A percentile compares a stretch with the other conserved stretches of the same genome.
Conservation (phyloP, 2,797 vertebrate species). For the Philypnodon macrostomus region DNA sequence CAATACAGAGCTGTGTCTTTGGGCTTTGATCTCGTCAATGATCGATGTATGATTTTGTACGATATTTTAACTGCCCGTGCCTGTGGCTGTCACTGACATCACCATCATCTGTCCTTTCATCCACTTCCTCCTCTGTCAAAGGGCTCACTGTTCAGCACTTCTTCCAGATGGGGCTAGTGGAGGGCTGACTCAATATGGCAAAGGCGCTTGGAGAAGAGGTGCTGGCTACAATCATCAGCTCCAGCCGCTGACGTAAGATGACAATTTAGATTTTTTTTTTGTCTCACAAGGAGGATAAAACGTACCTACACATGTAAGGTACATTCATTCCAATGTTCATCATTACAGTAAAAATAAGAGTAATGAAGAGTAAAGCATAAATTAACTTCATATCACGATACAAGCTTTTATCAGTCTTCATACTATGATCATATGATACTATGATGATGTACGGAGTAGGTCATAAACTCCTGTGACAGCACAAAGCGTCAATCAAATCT, state of each 20-base stretch:
- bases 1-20: not conserved
- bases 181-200: not conserved
- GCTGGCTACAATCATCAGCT: not conserved
- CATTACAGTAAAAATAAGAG: no score
- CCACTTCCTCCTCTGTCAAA: slow-evolving; percentile 48
- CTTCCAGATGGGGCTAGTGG: slow-evolving; percentile 44
- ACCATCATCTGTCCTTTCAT: slow-evolving; percentile 52
- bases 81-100: slow-evolving; percentile 68
- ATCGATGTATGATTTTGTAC: not conserved
- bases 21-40: not conserved
- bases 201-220: not conserved
- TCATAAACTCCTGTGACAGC: slow-evolving; percentile 16
- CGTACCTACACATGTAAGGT: no score
- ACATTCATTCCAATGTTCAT: no score
- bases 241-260: slow-evolving; percentile 9
- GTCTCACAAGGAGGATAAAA: no score
- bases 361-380: no score
- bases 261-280: no score
- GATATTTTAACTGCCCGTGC: slow-evolving; percentile 27
- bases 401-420: no score
- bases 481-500: not conserved
- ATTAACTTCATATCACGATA: no score
- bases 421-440: slow-evolving; percentile 12
- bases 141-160: slow-evolving; percentile 54
- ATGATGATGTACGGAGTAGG: slow-evolving; percentile 12